phyloP scores from a whole-genome alignment of 2,113 vertebrate genomes.

The Xyliphius kryptos region DNA sequence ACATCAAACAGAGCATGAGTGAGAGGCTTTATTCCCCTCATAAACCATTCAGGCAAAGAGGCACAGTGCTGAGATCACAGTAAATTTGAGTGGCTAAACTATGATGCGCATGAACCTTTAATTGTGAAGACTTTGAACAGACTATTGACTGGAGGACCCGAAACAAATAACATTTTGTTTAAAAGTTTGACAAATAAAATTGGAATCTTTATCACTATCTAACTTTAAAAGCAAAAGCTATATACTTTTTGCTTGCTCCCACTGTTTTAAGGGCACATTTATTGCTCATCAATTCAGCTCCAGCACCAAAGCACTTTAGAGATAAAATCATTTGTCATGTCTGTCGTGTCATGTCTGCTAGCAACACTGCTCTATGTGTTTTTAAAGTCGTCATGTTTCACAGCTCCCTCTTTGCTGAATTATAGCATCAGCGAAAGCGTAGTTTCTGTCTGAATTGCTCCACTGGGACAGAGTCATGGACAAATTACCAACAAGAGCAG shows the following conservation, averaged over 20 bases:
- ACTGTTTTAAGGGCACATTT: constrained; percentile 3
- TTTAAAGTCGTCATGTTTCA: constrained; percentile 24
- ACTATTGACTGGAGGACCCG: not conserved
- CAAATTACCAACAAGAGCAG: constrained; percentile 35
- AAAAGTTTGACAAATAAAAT: too few species aligned
- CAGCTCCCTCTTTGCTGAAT: constrained; percentile 26
- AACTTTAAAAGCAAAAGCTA: not conserved
- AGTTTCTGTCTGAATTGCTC: constrained; percentile 34
- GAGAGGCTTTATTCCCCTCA: constrained; percentile 13
- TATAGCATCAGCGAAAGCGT: constrained; percentile 24
- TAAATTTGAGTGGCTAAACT: not conserved
- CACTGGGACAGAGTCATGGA: constrained; percentile 19
- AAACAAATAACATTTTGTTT: not conserved
- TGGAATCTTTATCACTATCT: not conserved
- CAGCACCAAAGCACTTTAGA: constrained; percentile 14
- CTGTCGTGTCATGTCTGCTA: not conserved
- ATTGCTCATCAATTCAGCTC: constrained; percentile 25
- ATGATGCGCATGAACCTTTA: constrained; percentile 3
- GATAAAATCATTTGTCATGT: constrained; percentile 4
- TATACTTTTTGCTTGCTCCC: constrained; percentile 1
- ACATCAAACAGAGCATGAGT: not conserved
- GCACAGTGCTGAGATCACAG: not conserved
- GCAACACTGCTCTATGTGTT: constrained; percentile 18
- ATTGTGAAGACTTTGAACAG: not conserved
- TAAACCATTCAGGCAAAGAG: constrained; percentile 18